phyloP scores from a whole-genome alignment of 2,113 vertebrate species.

The Ptilonorhynchus violaceus region DNA sequence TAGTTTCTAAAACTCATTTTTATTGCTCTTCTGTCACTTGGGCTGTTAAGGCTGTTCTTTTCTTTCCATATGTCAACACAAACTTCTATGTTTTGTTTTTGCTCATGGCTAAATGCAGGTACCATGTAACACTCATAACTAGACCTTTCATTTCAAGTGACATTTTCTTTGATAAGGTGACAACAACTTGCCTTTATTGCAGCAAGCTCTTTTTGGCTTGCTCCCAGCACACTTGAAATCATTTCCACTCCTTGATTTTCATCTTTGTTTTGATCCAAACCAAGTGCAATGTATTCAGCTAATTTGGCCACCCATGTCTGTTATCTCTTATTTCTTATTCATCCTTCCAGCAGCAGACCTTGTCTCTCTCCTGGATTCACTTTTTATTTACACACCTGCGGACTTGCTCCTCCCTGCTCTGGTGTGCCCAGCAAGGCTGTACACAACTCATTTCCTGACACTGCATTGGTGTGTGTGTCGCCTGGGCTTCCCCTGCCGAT shows the following conservation, averaged over 20 bases:
- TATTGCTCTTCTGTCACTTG: background rate
- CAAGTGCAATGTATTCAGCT: background rate
- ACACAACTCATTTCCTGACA: background rate
- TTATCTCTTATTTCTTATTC: background rate
- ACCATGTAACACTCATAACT: background rate
- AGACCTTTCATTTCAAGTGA: background rate
- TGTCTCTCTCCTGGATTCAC: background rate
- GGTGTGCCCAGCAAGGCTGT: background rate
- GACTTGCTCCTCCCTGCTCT: background rate
- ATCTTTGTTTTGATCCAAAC: background rate
- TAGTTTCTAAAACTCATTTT: background rate
- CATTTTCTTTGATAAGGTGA: background rate
- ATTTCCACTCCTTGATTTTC: background rate
- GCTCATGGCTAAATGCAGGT: background rate
- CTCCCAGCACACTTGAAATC: background rate
- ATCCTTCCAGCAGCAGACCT: background rate
- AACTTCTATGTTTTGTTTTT: background rate
- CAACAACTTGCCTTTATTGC: background rate
- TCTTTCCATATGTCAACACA: background rate
- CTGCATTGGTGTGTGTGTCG: background rate
- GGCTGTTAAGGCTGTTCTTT: background rate
- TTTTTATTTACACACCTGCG: background rate
- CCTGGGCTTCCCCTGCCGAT: background rate
- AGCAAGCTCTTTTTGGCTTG: background rate
- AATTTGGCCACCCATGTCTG: background rate